Conservation (phyloP, 2,797 vertebrate species). For the Gadopsis bispinosus region DNA sequence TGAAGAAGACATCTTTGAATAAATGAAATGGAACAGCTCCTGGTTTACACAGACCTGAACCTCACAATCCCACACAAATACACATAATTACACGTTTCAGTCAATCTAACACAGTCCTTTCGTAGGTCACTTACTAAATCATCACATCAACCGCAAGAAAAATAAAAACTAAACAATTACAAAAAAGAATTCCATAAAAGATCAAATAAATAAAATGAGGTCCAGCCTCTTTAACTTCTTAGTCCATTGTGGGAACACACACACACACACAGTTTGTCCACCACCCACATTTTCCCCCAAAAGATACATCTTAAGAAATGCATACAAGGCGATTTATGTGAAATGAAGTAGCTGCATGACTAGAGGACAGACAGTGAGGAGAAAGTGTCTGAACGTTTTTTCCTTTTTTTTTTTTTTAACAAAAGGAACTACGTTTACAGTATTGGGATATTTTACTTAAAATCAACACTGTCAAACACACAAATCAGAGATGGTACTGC, state of each 20-base stretch:
- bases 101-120: slow-evolving; percentile 76
- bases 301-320: slow-evolving; percentile 72
- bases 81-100: slow-evolving; percentile 74
- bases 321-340: slow-evolving; percentile 83
- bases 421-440: slow-evolving; percentile 55
- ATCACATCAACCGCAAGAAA: slow-evolving; percentile 65
- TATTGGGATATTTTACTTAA: slow-evolving; percentile 63
- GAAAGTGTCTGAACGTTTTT: slow-evolving; percentile 32
- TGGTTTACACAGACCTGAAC: slow-evolving; percentile 62
- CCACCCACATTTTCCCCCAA: slow-evolving; percentile 44
- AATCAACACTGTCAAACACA: slow-evolving; percentile 70
- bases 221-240: slow-evolving; percentile 80
- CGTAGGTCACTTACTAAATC: slow-evolving; percentile 58
- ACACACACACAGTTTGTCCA: slow-evolving; percentile 62
- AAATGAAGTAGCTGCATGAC: slow-evolving; percentile 77
- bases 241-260: slow-evolving; percentile 65
- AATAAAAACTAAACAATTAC: slow-evolving; percentile 70
- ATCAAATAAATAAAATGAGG: slow-evolving; percentile 85
- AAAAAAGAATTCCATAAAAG: slow-evolving; percentile 72
- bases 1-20: slow-evolving; percentile 9
- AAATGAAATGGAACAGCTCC: slow-evolving; percentile 52
- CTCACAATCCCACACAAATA: slow-evolving; percentile 65
- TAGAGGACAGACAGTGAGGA: slow-evolving; percentile 67
- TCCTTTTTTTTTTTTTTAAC: slow-evolving; percentile 9
- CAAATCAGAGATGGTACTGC: slow-evolving; percentile 40